Conservation (phyloP, 2,888 invertebrate genomes). For the Agrilus biguttatus region DNA sequence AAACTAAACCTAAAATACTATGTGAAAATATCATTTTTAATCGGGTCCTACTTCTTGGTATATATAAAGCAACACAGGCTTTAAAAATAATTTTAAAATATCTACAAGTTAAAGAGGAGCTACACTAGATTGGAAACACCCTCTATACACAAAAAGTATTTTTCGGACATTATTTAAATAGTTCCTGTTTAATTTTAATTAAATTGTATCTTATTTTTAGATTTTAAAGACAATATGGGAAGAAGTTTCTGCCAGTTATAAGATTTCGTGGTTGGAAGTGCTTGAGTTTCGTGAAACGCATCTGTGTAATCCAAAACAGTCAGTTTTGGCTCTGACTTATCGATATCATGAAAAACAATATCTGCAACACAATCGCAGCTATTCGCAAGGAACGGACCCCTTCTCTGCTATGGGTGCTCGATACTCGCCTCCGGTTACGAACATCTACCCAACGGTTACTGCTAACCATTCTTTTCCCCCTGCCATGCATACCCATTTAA, state of each 20-base stretch:
- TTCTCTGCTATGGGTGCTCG: conserved; percentile 15
- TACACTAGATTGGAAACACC: no score
- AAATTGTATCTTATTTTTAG: conserved; percentile 27
- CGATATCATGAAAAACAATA: conserved; percentile 30
- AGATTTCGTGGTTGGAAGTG: conserved; percentile 52
- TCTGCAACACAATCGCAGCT: conserved; percentile 20
- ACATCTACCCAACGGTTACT: conserved; percentile 8
- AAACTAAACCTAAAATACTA: no score
- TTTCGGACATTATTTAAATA: no score
- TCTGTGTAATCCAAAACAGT: conserved; percentile 38
- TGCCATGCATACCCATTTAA: conserved; percentile 11
- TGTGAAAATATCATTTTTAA: background rate
- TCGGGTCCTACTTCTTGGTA: background rate
- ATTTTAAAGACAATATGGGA: conserved; percentile 68
- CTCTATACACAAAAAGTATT: no score
- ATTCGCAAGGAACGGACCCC: conserved; percentile 15
- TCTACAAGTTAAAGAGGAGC: no score
- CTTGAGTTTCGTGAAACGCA: conserved; percentile 44
- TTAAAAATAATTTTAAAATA: no score
- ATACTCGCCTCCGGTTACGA: conserved; percentile 7
- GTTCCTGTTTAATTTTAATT: no score
- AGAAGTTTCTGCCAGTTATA: conserved; percentile 40
- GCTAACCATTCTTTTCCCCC: conserved; percentile 21
- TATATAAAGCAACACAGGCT: no score
- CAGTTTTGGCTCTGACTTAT: conserved; percentile 34